Evolutionary conservation across 2,113 vertebrate genomes (phyloP), one percentile per base, ranked within the genome.

Genomic region (Macquaria australasica): DNA sequence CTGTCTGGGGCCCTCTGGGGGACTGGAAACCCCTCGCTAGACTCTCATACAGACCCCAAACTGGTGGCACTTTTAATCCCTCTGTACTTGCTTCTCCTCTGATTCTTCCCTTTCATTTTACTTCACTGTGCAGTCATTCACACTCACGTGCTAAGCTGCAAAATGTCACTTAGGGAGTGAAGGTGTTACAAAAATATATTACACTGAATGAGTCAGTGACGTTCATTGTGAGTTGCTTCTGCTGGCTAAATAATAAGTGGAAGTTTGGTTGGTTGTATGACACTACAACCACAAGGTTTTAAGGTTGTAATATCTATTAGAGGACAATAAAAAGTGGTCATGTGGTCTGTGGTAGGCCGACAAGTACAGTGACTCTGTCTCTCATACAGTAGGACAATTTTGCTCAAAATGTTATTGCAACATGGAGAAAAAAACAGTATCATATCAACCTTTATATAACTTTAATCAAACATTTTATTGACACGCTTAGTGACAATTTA

Each of bases 1-100:
- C 70, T 64, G 91, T 89, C 86, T 90, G 89, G 86, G 94, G 91
- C 82, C 89, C 82, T n/a, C 41, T 58, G 56, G 85, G 87, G 91
- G 88, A 53, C 73, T 82, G 51, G 39, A 81, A 77, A 64, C 56
- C 83, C 68, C 72, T 86, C 59, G 43, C 68, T 10, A 86, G 83
- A 84, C 81, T 67, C 73, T 45, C 34, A 73, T 1, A 77, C 78
- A 62, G 53, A 79, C 69, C 73, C 53, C 1, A 31, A 69, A 25
- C 43, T 34, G 74, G 58, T 53, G 25, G 43, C 50, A 34, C 34
- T 34, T 82, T 70, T 41, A 83, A 89, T 85, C 76, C 51, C 12
- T 21, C 5, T 51, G 11, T 23, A 20, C 31, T 25, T 2, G 41
- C 25, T 58, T 50, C 41, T 53, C 6, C 7, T 66, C 62, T 72